Conservation (phyloP, 2,888 invertebrate species). For the Troides oblongomaculatus region DNA sequence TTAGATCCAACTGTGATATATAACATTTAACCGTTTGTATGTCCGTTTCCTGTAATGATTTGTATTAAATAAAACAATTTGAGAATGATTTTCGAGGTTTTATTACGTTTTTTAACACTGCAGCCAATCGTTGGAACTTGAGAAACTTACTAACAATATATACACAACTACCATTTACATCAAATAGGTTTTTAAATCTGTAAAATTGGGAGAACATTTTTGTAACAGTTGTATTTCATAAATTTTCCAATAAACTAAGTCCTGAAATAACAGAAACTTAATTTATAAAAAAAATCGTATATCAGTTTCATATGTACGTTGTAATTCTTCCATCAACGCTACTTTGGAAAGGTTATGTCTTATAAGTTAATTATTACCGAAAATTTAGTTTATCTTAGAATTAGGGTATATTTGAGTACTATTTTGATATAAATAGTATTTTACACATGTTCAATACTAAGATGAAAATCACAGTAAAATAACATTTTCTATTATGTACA, state of each 20-base stretch:
- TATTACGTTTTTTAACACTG: conserved; percentile 45
- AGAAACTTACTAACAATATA: conserved; percentile 45
- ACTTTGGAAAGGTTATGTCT: background rate
- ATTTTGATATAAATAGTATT: conserved; percentile 36
- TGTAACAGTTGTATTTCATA: too few species aligned
- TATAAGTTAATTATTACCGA: background rate
- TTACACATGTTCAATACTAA: conserved; percentile 44
- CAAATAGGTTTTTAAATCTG: conserved; percentile 26
- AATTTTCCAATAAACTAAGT: too few species aligned
- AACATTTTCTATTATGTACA: conserved; percentile 38
- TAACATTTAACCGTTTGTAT: conserved; percentile 35
- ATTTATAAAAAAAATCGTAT: too few species aligned
- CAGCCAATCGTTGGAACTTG: conserved; percentile 52
- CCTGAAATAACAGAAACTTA: too few species aligned
- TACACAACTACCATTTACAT: conserved; percentile 36
- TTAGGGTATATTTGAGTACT: conserved; percentile 5
- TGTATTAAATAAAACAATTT: conserved; percentile 33
- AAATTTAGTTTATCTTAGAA: background rate
- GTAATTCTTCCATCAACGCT: background rate
- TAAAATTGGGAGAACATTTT: background rate
- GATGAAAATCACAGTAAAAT: conserved; percentile 58
- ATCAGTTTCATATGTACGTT: too few species aligned
- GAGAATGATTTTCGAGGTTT: conserved; percentile 32
- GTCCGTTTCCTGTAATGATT: conserved; percentile 27
- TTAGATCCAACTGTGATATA: conserved; percentile 71